These are phyloP conservation scores for Terrapene triunguis DNA, from an alignment of 2,113 vertebrate genomes.

Conservation along the genomic window DNA sequence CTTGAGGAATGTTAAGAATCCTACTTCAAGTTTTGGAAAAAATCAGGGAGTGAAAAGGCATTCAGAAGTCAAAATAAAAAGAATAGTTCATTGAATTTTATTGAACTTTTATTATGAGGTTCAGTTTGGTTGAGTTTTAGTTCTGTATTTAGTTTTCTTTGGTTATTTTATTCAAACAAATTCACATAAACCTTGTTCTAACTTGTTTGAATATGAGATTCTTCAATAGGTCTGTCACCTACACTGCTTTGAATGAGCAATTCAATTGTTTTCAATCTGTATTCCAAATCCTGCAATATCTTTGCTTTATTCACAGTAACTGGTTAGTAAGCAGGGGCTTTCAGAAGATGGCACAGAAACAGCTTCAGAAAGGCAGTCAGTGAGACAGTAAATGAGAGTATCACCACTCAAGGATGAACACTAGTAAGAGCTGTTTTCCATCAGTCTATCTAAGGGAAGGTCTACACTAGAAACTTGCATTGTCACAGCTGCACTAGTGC, in stretches of 20 bases:
- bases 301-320: background rate
- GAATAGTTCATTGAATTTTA: background rate
- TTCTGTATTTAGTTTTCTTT: background rate
- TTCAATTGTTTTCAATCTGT: background rate
- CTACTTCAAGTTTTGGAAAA: background rate
- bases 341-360: background rate
- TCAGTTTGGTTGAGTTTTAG: background rate
- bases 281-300: background rate
- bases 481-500: no score
- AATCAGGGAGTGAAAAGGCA: background rate
- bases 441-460: background rate
- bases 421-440: background rate
- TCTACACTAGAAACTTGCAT: background rate
- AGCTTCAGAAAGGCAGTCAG: background rate
- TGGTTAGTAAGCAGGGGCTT: background rate
- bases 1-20: background rate
- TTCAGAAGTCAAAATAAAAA: background rate
- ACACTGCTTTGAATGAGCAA: background rate
- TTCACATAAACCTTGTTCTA: background rate
- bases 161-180: background rate
- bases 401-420: rapidly evolving
- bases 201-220: background rate
- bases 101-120: background rate
- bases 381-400: background rate
- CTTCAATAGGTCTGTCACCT: background rate